phyloP scores from a whole-genome alignment of 2,888 invertebrate genomes.

The Thera obeliscata region DNA sequence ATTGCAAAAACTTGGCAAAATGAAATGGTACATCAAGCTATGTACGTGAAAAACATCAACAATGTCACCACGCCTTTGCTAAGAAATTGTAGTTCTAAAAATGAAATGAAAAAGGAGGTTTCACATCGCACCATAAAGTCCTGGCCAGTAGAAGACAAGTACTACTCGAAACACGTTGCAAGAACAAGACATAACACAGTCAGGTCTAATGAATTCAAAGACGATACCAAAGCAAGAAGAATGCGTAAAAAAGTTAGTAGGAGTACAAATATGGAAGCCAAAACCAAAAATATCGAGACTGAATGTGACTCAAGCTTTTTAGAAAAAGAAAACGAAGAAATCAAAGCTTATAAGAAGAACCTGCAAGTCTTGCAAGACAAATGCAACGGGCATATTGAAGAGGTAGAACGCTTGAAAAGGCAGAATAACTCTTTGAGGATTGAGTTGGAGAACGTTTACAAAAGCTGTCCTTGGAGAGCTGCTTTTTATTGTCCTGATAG shows the following conservation, averaged over 20 bases:
- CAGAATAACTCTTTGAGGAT: constrained; percentile 64
- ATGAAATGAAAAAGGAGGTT: constrained; percentile 5
- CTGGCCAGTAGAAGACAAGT: constrained; percentile 18
- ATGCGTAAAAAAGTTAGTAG: constrained; percentile 46
- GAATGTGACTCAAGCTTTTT: constrained; percentile 51
- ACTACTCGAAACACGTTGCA: constrained; percentile 5
- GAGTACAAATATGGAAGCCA: constrained; percentile 50
- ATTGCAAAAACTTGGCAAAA: constrained; percentile 66
- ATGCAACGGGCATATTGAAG: constrained; percentile 54
- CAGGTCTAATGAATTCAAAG: constrained; percentile 8
- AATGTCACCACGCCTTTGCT: constrained; percentile 37
- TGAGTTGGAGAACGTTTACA: constrained; percentile 60
- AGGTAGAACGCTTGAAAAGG: constrained; percentile 58
- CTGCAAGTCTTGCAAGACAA: constrained; percentile 56
- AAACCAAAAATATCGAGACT: constrained; percentile 52
- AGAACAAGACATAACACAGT: constrained; percentile 1
- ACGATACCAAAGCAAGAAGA: constrained; percentile 13
- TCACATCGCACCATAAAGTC: constrained; percentile 17
- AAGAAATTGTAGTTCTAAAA: constrained; percentile 16
- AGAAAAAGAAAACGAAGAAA: constrained; percentile 44
- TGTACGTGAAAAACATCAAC: constrained; percentile 57
- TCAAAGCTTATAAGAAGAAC: constrained; percentile 49
- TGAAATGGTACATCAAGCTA: constrained; percentile 65
- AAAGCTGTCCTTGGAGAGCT: constrained; percentile 47
- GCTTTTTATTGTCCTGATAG: constrained; percentile 34